Evolutionary conservation across 2,113 vertebrate species (phyloP), one percentile per base, ranked within the genome.

Genomic region (Cyprinodon tularosa): DNA sequence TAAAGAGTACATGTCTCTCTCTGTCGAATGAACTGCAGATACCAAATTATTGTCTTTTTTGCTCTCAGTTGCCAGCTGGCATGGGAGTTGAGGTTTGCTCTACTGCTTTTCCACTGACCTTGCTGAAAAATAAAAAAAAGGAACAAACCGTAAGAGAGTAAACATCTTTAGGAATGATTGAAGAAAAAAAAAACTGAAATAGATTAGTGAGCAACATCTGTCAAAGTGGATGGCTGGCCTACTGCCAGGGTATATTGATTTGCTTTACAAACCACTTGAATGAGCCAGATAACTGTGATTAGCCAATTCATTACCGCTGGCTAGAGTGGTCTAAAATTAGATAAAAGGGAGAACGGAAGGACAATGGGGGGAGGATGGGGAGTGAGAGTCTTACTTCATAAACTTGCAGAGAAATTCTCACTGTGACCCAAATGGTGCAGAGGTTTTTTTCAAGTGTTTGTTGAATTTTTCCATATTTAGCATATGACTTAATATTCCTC

Each of bases 231-330:
- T 74, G 81, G 13, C 89, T 93, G 93, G 93, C 91, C 66, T 45
- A 0, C 60, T 78, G 90, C 93, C 94, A 94, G 74, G 65, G 66
- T 67, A 66, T 91, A 95, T 94, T 90, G 94, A 95, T 95, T 94
- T 87, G 87, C 92, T 93, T 94, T 85, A 94, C 91, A 93, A 90
- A 93, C 91, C 84, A 83, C 90, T 91, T 87, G 92, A 94, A 93
- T 91, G 80, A 85, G 85, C 84, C 84, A 91, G 93, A 94, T 93
- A 92, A 92, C 92, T 91, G 89, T 91, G 92, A 94, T 94, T 93
- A 94, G 93, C 89, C 93, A 92, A 93, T 94, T 94, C 92, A 94
- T 94, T 94, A 94, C 85, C 78, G 93, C 83, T 82, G 88, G 84
- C 78, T 64, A 83, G 87, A 92, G 88, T 90, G 87, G 72, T 80